A percentile compares a stretch with the other conserved stretches of the same genome.
phyloP scores from a whole-genome alignment of 23 tunicate genomes.

The Clavelina lepadiformis region DNA sequence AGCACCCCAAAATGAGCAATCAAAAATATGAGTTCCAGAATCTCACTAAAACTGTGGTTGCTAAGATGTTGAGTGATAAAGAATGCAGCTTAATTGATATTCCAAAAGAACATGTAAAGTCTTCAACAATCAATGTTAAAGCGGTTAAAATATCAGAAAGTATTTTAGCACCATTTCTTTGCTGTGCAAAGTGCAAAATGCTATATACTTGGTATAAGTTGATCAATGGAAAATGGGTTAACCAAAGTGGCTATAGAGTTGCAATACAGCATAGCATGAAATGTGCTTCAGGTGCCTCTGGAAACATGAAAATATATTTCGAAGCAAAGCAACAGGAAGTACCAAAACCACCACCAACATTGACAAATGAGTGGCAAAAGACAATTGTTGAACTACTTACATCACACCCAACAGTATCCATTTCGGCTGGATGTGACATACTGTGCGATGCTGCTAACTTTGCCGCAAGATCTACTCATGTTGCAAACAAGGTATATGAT shows the following conservation, averaged over 20 bases:
- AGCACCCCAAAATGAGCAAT: conserved; percentile 5
- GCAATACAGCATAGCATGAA: conserved; percentile 16
- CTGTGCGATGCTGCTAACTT: conserved; percentile 3
- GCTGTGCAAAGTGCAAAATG: conserved; percentile 5
- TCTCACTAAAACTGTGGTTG: conserved; percentile 16
- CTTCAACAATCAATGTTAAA: conserved; percentile 11
- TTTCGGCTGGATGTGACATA: conserved; percentile 5
- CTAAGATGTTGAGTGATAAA: conserved; percentile 24
- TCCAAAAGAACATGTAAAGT: conserved; percentile 19
- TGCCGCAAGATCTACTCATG: conserved; percentile 5
- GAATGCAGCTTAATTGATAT: conserved; percentile 19
- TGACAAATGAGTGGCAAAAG: conserved; percentile 23
- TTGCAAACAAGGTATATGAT: conserved; percentile 2
- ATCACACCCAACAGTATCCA: conserved; percentile 7
- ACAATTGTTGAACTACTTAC: conserved; percentile 24
- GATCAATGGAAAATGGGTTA: conserved; percentile 4
- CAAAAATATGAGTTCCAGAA: conserved; percentile 4
- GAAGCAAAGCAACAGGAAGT: conserved; percentile 19
- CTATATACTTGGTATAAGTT: conserved; percentile 9
- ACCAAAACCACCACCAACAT: conserved; percentile 27
- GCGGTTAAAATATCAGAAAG: conserved; percentile 1
- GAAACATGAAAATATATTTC: conserved; percentile 10
- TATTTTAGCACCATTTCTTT: conserved; percentile 3
- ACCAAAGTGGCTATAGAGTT: conserved; percentile 9
- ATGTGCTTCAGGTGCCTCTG: conserved; percentile 9